Conservation (phyloP, 2,113 vertebrate genomes). For the Ovis aries region DNA sequence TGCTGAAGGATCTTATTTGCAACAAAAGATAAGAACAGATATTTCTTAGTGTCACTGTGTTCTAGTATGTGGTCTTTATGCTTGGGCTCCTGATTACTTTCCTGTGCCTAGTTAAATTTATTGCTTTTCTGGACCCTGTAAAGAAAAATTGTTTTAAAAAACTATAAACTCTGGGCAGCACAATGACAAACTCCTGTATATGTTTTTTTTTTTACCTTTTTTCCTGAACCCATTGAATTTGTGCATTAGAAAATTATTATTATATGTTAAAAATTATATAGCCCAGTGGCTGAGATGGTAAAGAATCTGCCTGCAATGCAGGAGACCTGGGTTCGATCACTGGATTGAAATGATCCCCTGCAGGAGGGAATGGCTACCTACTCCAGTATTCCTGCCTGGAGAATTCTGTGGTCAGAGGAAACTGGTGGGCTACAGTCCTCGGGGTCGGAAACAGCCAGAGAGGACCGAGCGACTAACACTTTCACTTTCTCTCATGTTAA, state of each 20-base stretch:
- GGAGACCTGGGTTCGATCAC: not conserved
- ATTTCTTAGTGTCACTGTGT: not conserved
- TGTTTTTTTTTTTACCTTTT: not conserved
- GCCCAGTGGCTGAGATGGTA: not conserved
- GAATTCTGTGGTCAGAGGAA: not conserved
- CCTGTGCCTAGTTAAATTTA: constrained; percentile 41
- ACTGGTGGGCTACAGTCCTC: not conserved
- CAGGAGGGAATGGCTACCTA: not conserved
- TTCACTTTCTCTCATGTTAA: not conserved
- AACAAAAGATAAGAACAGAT: constrained; percentile 32
- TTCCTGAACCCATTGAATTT: constrained; percentile 8
- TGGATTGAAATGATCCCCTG: not conserved
- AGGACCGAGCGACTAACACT: not conserved
- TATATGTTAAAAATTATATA: not conserved
- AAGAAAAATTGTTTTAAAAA: constrained; percentile 51
- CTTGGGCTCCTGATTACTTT: constrained; percentile 17
- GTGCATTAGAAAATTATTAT: not conserved
- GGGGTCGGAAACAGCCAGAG: not conserved
- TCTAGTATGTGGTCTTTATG: constrained; percentile 29
- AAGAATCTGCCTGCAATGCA: not conserved
- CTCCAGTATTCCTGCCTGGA: not conserved
- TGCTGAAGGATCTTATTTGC: not conserved
- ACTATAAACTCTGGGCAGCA: constrained; percentile 10
- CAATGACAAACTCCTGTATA: not conserved
- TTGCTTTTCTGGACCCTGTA: constrained; percentile 37